phyloP scores from a whole-genome alignment of 2,113 vertebrate genomes.

The Chinchilla lanigera region DNA sequence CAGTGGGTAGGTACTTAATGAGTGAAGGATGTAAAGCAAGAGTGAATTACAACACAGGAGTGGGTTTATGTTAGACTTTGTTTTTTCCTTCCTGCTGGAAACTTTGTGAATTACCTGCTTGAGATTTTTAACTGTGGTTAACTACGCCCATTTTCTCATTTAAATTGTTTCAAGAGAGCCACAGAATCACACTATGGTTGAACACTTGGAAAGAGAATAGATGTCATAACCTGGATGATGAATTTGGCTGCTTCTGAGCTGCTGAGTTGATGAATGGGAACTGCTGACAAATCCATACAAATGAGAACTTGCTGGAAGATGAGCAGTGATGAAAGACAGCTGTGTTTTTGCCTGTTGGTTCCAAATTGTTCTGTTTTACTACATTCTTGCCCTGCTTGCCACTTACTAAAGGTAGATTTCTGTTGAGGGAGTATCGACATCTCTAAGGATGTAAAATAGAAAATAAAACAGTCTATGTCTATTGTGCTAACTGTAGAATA shows the following conservation, averaged over 20 bases:
- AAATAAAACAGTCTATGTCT: neutral
- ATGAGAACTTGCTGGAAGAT: conserved; percentile 60
- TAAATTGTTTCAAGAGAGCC: conserved; percentile 1
- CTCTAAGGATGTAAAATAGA: neutral
- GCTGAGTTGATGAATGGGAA: conserved; percentile 66
- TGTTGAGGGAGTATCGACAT: neutral
- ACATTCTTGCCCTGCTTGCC: neutral
- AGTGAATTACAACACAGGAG: neutral
- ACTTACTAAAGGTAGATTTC: neutral
- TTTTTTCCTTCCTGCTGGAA: neutral
- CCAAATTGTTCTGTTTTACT: conserved; percentile 6
- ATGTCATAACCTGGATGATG: conserved; percentile 63
- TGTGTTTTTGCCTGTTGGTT: neutral
- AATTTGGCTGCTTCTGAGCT: conserved; percentile 67
- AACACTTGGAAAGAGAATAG: conserved; percentile 34
- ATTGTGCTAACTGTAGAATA: neutral
- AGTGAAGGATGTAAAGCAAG: neutral
- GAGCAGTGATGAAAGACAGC: conserved; percentile 55
- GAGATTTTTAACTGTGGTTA: conserved; percentile 28
- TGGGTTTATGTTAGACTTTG: neutral
- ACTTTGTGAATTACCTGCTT: neutral
- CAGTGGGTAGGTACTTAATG: neutral
- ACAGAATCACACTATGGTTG: conserved; percentile 6
- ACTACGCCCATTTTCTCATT: conserved; percentile 22
- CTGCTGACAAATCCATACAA: conserved; percentile 71